These are phyloP conservation scores for Polydrusus cervinus DNA, from an alignment of 2,888 invertebrate species.

Conservation along the genomic window DNA sequence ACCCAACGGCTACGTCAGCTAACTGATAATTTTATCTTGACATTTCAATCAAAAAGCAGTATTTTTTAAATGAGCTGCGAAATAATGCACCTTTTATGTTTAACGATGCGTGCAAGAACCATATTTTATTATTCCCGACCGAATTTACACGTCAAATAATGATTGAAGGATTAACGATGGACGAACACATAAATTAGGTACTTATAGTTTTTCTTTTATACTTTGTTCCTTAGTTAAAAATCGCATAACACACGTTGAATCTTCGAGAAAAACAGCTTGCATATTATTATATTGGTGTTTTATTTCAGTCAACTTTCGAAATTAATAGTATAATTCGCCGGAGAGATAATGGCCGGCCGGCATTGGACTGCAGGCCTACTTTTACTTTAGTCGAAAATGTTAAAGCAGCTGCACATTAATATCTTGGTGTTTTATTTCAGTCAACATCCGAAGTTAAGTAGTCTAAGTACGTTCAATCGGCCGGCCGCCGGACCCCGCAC, in stretches of 20 bases:
- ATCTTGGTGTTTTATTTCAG: no score
- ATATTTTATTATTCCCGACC: neutral
- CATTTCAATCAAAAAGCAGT: slow-evolving; percentile 32
- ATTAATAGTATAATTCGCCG: no score
- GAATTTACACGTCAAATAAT: slow-evolving; percentile 8
- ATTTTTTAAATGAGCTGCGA: slow-evolving; percentile 27
- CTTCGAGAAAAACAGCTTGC: no score
- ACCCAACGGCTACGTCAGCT: slow-evolving; percentile 11
- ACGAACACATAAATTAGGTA: slow-evolving; percentile 5
- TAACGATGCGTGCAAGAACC: neutral
- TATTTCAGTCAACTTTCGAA: no score
- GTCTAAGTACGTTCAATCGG: no score
- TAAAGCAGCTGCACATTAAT: no score
- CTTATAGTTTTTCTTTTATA: neutral
- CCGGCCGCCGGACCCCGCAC: no score
- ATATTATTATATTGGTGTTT: no score
- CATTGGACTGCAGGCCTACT: no score
- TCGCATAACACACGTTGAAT: neutral
- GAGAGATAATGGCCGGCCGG: no score
- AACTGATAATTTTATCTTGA: slow-evolving; percentile 25
- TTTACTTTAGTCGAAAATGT: no score
- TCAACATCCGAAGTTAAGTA: no score
- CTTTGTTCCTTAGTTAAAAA: neutral
- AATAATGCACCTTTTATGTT: slow-evolving; percentile 14
- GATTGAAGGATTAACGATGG: slow-evolving; percentile 1